Base-by-base conservation (phyloP, 1,140 invertebrate species). In the Drosophila pruinosa region DNA sequence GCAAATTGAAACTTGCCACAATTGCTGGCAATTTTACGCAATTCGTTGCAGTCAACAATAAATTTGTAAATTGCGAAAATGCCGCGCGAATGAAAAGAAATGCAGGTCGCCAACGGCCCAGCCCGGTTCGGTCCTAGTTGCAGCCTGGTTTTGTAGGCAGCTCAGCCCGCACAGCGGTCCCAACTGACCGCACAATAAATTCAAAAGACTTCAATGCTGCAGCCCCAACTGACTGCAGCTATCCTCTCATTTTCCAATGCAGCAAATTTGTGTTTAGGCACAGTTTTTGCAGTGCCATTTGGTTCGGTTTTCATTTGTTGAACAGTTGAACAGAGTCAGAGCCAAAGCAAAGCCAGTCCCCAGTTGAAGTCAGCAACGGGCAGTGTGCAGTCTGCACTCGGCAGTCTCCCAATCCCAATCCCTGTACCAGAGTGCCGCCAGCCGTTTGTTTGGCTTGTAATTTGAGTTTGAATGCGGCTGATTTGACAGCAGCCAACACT, bases 391-490 rank as follows among this genome's bases (percentile, higher is more conserved):
- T 59, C 47, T 47, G n/a, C n/a, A n/a, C n/a, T 34, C 31, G n/a
- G n/a, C 61, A 57, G 47, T 59, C 47, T 47, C 43, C n/a, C 47
- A 50, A 28, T 28, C 22, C 12, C 21, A 47, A 26, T 47, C 24
- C 24, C 47, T 31, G 24, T 39, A 21, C 34, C 26, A 3, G n/a
- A 24, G 36, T 50, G 58, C 58, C 58, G 50, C 52, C 62, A 52
- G 68, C 68, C 67, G 47, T 72, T 70, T 74, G 77, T 69, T 74
- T 71, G 71, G 74, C 58, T 59, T 74, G 78, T 88, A 88, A 88
- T 88, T 88, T 88, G 82, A 86, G 78, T 88, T 88, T 82, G 78
- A 88, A 88, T 81, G 78, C 82, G 72, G 56, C 82, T 86, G 82
- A 88, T 86, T 86, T 82, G 82, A 86, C 75, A 85, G 82, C 82